Percentiles rank a stretch among this genome's conserved stretches.
These are phyloP conservation scores for Apis florea DNA, from an alignment of 1,140 invertebrate genomes.

Conservation along the genomic window DNA sequence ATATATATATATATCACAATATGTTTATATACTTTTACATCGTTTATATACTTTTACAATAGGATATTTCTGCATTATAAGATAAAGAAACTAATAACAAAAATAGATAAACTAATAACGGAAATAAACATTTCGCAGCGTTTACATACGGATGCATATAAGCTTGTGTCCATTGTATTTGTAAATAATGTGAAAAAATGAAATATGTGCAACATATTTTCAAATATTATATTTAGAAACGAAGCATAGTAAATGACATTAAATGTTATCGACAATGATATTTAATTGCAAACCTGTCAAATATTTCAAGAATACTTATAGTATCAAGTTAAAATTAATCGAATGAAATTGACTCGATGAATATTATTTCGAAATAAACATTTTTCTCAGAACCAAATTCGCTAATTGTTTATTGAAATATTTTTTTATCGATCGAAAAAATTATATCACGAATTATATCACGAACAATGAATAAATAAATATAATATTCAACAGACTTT, in stretches of 20 bases:
- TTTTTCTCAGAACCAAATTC: too few relatives aligned
- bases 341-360: neutral
- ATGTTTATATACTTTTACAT: too few relatives aligned
- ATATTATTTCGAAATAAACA: too few relatives aligned
- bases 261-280: neutral
- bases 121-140: neutral
- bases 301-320: neutral
- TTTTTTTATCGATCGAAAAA: too few relatives aligned
- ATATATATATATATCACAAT: neutral
- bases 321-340: neutral
- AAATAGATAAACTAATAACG: neutral
- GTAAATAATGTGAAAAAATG: neutral
- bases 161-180: neutral
- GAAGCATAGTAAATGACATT: neutral
- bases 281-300: neutral
- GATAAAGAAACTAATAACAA: conserved; percentile 2
- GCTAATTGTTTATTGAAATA: too few relatives aligned
- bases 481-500: too few relatives aligned
- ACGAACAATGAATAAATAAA: too few relatives aligned
- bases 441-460: too few relatives aligned
- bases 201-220: neutral
- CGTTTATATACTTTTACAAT: neutral
- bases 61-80: neutral
- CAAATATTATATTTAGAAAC: conserved; percentile 1
- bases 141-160: neutral